Conservation (phyloP, 1,140 invertebrate genomes). For the Elymnias hypermnestra region DNA sequence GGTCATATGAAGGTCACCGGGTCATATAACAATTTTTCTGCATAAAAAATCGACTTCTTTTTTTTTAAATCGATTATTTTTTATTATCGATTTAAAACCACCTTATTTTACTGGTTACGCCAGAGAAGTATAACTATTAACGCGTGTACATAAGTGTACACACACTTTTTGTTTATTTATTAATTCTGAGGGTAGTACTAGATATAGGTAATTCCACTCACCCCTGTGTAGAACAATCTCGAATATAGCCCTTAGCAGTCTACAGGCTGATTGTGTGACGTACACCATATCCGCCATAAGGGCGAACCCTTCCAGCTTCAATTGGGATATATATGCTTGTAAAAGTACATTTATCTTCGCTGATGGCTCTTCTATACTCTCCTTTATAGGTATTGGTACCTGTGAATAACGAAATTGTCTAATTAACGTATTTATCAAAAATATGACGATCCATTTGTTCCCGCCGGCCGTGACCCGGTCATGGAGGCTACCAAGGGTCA, state of each 20-base stretch:
- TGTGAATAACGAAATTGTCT: slow-evolving; percentile 13
- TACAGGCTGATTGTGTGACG: slow-evolving; percentile 97
- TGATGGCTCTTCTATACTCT: slow-evolving; percentile 98
- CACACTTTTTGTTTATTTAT: too few relatives aligned
- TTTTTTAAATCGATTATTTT: too few relatives aligned
- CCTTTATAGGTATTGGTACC: slow-evolving; percentile 99
- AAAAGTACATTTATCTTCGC: slow-evolving; percentile 96
- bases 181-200: too few relatives aligned
- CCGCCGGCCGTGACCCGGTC: too few relatives aligned
- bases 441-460: neutral
- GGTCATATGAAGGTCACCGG: too few relatives aligned
- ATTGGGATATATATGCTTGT: slow-evolving; percentile 98
- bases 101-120: too few relatives aligned
- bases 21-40: too few relatives aligned
- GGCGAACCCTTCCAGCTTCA: slow-evolving; percentile 98
- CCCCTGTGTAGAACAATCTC: slow-evolving; percentile 89
- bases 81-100: too few relatives aligned
- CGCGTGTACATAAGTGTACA: too few relatives aligned
- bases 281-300: slow-evolving; percentile 99
- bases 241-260: slow-evolving; percentile 97
- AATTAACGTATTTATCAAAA: neutral
- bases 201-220: slow-evolving; percentile 4
- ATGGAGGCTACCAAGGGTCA: too few relatives aligned
- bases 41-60: too few relatives aligned
- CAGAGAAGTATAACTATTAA: too few relatives aligned